These are phyloP conservation scores for Squalus acanthias DNA, from an alignment of 2,797 vertebrate genomes.

Conservation along the genomic window DNA sequence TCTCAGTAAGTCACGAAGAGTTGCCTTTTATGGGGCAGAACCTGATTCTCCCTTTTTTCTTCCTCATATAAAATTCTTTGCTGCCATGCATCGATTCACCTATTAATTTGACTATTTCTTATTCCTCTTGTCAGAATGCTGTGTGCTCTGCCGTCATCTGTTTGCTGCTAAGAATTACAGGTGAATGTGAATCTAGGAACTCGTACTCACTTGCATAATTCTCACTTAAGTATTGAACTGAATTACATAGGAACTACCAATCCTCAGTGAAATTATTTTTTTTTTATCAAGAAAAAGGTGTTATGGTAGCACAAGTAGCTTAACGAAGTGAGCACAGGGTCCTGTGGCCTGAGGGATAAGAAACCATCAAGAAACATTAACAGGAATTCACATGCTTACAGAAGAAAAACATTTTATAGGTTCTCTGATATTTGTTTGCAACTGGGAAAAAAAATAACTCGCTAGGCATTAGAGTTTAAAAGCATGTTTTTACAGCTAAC, in stretches of 20 bases:
- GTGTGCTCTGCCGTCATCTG: neutral
- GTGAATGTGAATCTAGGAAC: neutral
- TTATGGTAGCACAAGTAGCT: neutral
- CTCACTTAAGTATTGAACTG: neutral
- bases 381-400: neutral
- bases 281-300: neutral
- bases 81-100: neutral
- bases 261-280: neutral
- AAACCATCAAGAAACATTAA: neutral
- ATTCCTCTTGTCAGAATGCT: neutral
- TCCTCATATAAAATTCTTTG: neutral
- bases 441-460: neutral
- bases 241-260: neutral
- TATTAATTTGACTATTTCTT: neutral
- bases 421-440: neutral
- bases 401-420: neutral
- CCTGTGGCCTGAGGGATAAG: neutral
- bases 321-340: neutral
- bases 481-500: slow-evolving; percentile 1
- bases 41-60: neutral
- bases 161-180: neutral
- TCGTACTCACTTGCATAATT: neutral
- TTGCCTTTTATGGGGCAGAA: neutral
- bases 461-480: neutral
- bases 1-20: neutral